These are phyloP conservation scores for Sebastes diaconus DNA, from an alignment of 2,797 vertebrate genomes.

Conservation along the genomic window DNA sequence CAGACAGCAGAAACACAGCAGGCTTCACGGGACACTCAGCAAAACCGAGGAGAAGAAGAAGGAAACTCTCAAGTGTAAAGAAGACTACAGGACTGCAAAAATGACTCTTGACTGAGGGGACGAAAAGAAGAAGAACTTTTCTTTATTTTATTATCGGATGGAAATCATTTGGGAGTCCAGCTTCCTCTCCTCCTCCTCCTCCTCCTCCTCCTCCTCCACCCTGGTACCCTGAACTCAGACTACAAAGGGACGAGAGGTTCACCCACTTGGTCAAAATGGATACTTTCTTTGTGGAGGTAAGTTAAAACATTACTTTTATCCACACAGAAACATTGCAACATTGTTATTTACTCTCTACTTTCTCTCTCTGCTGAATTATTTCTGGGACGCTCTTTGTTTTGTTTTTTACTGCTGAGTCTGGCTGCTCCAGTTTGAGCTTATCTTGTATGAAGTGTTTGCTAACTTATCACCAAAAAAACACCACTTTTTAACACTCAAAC, in stretches of 20 bases:
- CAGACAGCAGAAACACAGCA: constrained; percentile 43
- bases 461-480: background rate
- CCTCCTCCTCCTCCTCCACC: constrained; percentile 50
- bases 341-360: background rate
- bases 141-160: constrained; percentile 59
- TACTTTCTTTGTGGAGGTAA: constrained; percentile 73
- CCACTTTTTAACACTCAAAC: background rate
- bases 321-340: too few species aligned
- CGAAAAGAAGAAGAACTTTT: constrained; percentile 14
- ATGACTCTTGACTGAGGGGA: constrained; percentile 8
- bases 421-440: background rate
- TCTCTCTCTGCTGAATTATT: background rate
- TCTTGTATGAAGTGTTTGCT: background rate
- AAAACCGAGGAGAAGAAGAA: background rate
- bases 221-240: constrained; percentile 74
- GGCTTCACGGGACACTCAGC: constrained; percentile 27
- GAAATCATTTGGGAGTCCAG: constrained; percentile 59
- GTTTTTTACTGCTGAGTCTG: background rate
- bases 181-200: constrained; percentile 55
- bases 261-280: constrained; percentile 61
- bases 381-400: constrained; percentile 48
- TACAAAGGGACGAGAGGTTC: constrained; percentile 67
- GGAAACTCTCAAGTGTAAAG: background rate
- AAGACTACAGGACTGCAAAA: background rate
- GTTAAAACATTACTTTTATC: background rate